Conservation (phyloP, 1,140 invertebrate genomes). For the Elysia chlorotica region DNA sequence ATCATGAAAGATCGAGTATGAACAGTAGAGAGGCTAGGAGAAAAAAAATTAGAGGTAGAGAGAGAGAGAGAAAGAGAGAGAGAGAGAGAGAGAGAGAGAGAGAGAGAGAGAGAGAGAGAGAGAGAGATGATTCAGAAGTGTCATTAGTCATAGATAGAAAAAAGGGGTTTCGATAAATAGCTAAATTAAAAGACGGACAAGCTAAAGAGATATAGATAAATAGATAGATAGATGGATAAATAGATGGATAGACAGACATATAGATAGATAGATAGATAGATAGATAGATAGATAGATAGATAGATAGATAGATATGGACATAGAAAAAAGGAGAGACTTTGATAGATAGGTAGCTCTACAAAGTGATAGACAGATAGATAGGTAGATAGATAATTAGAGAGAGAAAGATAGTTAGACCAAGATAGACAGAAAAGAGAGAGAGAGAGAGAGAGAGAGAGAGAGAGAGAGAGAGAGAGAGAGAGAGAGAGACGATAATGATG, state of each 20-base stretch:
- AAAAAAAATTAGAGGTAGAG: not conserved
- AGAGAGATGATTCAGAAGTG: too few relatives aligned
- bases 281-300: not conserved
- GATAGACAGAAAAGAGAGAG: not conserved
- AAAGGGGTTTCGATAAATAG: too few relatives aligned
- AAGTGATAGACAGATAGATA: conserved; percentile 1
- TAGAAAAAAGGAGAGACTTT: not conserved
- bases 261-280: not conserved
- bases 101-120: not conserved
- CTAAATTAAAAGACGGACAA: too few relatives aligned
- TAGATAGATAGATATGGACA: not conserved
- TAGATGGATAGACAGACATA: not conserved
- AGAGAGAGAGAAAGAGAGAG: not conserved
- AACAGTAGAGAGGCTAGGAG: too few relatives aligned
- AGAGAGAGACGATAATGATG: conserved; percentile 1
- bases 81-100: not conserved
- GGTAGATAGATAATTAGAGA: not conserved
- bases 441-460: not conserved
- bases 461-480: not conserved
- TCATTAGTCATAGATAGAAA: too few relatives aligned
- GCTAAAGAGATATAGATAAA: not conserved
- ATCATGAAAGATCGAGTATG: too few relatives aligned
- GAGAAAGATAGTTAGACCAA: not conserved
- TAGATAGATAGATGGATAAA: not conserved
- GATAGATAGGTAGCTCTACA: not conserved